Evolutionary conservation across 2,113 vertebrate species (phyloP).

Genomic region (Panthera uncia): DNA sequence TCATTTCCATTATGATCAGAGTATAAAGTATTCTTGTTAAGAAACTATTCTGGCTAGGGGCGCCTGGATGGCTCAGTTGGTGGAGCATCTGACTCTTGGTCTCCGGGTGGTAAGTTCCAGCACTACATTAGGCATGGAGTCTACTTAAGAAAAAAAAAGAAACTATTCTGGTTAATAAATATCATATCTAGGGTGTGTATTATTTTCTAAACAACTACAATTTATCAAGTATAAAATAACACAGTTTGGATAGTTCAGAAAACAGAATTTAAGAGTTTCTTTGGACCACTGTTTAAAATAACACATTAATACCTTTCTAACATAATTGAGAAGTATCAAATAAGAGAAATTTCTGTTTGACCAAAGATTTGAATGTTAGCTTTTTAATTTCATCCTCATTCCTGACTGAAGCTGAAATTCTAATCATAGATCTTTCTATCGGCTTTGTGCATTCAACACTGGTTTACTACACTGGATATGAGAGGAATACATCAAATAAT

Average conservation of each 20-base stretch:
- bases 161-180: slow-evolving; percentile 11
- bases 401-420: neutral
- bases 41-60: neutral
- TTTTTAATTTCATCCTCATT: slow-evolving; percentile 33
- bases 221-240: neutral
- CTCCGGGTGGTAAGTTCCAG: no score
- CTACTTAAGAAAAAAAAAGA: no score
- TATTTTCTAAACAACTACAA: slow-evolving; percentile 34
- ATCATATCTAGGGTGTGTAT: neutral
- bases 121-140: no score
- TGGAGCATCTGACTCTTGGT: no score
- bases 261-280: slow-evolving; percentile 6
- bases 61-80: no score
- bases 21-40: neutral
- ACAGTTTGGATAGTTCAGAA: slow-evolving; percentile 26
- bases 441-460: neutral
- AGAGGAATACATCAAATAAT: neutral
- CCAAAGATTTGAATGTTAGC: neutral
- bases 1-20: neutral
- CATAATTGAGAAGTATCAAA: neutral
- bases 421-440: neutral
- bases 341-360: neutral
- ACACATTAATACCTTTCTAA: neutral
- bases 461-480: neutral
- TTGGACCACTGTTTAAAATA: neutral